These are phyloP conservation scores for Heliangelus exortis DNA, from an alignment of 2,797 vertebrate genomes.

Conservation along the genomic window DNA sequence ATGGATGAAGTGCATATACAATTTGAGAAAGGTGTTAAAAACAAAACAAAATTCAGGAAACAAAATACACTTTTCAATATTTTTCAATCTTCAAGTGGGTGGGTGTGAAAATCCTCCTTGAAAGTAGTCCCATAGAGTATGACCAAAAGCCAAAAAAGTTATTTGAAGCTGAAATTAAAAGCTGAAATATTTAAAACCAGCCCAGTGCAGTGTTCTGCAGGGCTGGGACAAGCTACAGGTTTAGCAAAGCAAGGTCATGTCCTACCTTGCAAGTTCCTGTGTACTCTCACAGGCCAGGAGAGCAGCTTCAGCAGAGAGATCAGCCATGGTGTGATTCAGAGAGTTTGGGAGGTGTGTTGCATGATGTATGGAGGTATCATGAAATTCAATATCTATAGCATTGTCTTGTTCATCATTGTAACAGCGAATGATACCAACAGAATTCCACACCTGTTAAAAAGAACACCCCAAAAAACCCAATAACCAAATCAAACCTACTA, in stretches of 20 bases:
- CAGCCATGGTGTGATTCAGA: constrained; percentile 88
- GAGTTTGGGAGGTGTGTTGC: constrained; percentile 93
- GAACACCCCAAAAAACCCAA: background rate
- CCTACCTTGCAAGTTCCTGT: constrained; percentile 90
- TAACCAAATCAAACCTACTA: background rate
- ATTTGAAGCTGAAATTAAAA: background rate
- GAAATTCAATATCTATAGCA: constrained; percentile 95
- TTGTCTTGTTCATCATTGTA: constrained; percentile 97
- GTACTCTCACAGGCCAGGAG: constrained; percentile 89
- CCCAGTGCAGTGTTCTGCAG: no score
- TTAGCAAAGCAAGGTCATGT: background rate
- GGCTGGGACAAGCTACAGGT: rapidly evolving
- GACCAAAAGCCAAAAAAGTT: background rate
- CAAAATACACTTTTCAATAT: background rate
- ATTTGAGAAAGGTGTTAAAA: background rate
- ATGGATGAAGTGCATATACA: background rate
- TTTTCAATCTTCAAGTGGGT: background rate
- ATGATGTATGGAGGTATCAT: constrained; percentile 92
- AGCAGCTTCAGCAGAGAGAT: constrained; percentile 91
- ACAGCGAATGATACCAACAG: constrained; percentile 90
- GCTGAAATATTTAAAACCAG: rapidly evolving
- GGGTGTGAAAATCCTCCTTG: background rate
- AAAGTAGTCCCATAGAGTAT: background rate
- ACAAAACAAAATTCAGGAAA: background rate
- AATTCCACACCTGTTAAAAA: constrained; percentile 91